These are phyloP conservation scores for Ectemnius lituratus DNA, from an alignment of 2,888 invertebrate species.

Conservation along the genomic window DNA sequence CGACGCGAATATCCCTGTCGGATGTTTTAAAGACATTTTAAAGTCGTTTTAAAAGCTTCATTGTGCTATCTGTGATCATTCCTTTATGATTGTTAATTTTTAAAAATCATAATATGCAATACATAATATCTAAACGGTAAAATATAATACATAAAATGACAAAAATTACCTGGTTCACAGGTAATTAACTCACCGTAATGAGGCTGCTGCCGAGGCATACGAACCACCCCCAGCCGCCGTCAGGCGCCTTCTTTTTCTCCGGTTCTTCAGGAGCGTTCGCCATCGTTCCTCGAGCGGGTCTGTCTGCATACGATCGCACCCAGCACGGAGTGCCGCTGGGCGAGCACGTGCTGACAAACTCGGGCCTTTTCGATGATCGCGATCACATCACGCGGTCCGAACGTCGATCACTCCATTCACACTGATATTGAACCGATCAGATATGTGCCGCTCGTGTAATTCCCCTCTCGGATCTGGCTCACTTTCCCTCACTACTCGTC, in stretches of 20 bases:
- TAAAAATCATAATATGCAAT: no score
- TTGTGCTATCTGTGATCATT: no score
- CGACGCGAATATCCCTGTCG: no score
- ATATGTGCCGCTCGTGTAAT: conserved; percentile 18
- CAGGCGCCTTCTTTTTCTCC: conserved; percentile 81
- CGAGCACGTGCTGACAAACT: conserved; percentile 14
- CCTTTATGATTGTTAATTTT: no score
- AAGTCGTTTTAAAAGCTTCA: no score
- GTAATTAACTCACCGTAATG: conserved; percentile 83
- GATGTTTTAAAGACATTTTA: no score
- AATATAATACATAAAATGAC: no score
- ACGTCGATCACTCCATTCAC: conserved; percentile 32
- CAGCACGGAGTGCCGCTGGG: not conserved
- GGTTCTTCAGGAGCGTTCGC: conserved; percentile 25
- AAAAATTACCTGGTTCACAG: no score
- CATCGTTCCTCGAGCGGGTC: not conserved
- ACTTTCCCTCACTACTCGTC: conserved; percentile 38
- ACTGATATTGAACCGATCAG: conserved; percentile 25
- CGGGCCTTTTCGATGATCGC: conserved; percentile 3
- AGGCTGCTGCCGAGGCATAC: conserved; percentile 90
- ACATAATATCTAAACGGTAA: no score
- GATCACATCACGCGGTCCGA: conserved; percentile 33
- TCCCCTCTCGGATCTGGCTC: not conserved
- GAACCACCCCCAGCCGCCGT: conserved; percentile 94
- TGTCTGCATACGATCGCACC: conserved; percentile 16